These are phyloP conservation scores for Drosophila peninsularis DNA, from an alignment of 2,888 invertebrate genomes.

Conservation along the genomic window DNA sequence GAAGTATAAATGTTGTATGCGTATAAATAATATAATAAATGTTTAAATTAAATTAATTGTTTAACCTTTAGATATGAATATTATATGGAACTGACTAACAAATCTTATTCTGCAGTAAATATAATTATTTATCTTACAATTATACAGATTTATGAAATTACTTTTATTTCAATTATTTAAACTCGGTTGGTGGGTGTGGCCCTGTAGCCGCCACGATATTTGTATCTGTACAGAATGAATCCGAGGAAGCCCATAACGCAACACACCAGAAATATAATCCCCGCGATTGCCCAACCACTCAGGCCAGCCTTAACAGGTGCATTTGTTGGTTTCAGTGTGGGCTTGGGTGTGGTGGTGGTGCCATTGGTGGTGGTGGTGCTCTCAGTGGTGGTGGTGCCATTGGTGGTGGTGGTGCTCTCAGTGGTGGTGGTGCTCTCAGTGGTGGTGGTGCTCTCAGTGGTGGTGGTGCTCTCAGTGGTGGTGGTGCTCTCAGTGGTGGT, in stretches of 20 bases:
- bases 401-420: too few species aligned
- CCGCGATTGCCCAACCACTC: conserved; percentile 22
- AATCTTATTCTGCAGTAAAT: too few species aligned
- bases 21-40: too few species aligned
- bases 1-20: background rate
- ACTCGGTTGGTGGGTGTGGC: background rate
- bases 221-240: conserved; percentile 10
- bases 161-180: background rate
- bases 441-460: background rate
- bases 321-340: background rate
- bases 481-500: background rate
- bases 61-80: too few species aligned
- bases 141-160: background rate
- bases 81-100: background rate
- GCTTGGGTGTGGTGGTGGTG: background rate
- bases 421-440: background rate
- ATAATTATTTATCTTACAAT: background rate
- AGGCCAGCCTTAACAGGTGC: background rate
- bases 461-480: background rate
- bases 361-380: background rate
- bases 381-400: background rate
- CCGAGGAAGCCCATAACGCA: conserved; percentile 7
- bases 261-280: conserved; percentile 15
- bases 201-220: background rate
- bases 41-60: too few species aligned